Base-by-base conservation (phyloP, 2,113 vertebrate genomes). In the Camelus dromedarius region DNA sequence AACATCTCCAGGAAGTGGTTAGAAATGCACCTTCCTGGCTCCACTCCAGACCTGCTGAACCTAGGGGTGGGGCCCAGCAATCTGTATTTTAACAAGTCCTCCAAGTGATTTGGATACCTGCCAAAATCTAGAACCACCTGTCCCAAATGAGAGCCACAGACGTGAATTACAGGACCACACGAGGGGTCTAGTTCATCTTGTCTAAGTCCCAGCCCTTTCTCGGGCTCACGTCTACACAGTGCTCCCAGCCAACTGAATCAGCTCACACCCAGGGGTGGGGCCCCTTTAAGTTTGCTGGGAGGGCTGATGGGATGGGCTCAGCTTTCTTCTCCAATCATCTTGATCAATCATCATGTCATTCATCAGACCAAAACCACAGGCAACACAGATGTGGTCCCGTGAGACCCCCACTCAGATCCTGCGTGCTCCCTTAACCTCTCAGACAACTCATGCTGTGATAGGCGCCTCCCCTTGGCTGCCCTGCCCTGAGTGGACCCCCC, bases 391-490 rank as follows among this genome's bases (percentile, higher is more conserved):
- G 35, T 3, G 6, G 66, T 35, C 38, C 20, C 60, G 8, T 9
- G 32, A 24, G 52, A 64, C 50, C 54, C 5, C 6, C 18, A 32
- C 60, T 94, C 70, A 66, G 60, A 26, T 52, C 13, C 15, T 10
- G 35, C 0, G 1, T 5, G 6, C 26, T 38, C 50, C 54, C 38
- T n/a, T 83, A 30, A 56, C 2, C 42, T 48, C 42, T 6, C 8
- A 30, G 22, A 94, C 14, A 73, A 56, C 42, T 54, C 24, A 6
- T 3, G 12, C 28, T n/a, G 28, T 38, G 73, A 77, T 1, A 8
- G 0, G 0, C 22, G 19, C 30, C 3, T 92, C 19, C n/a, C 38
- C 28, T 0, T 58, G 64, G 30, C 13, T 2, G 3, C 67, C 30
- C 15, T 48, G 20, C 38, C 54, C n/a, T 30, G 30, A 19, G n/a